Conservation (phyloP, 2,888 invertebrate species). For the Drosophila gaucha region DNA sequence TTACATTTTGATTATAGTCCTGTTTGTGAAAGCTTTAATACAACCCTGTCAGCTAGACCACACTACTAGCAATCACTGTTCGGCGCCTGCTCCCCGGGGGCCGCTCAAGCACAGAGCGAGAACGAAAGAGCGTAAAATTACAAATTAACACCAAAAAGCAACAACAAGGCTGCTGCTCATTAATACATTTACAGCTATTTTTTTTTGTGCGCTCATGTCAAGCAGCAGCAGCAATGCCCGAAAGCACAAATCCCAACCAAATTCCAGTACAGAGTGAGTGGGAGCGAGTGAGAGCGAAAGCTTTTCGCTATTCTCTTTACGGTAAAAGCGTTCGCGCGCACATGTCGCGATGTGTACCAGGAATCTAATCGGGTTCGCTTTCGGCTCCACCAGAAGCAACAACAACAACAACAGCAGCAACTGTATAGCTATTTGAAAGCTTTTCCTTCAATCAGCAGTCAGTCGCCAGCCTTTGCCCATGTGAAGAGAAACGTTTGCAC, state of each 20-base stretch:
- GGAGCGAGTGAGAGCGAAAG: conserved; percentile 15
- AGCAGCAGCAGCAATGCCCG: conserved; percentile 6
- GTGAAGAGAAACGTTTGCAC: conserved; percentile 71
- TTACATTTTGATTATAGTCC: not conserved
- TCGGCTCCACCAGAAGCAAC: conserved; percentile 22
- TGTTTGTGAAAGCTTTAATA: conserved; percentile 25
- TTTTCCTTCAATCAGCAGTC: conserved; percentile 64
- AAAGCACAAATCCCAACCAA: conserved; percentile 32
- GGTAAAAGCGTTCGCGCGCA: conserved; percentile 46
- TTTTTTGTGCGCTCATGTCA: conserved; percentile 12
- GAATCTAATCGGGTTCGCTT: conserved; percentile 54
- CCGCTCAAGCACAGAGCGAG: conserved; percentile 2
- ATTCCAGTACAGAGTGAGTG: conserved; percentile 30
- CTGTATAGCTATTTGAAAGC: conserved; percentile 62
- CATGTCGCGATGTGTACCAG: conserved; percentile 66
- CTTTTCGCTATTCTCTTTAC: conserved; percentile 47
- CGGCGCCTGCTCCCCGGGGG: conserved; percentile 23
- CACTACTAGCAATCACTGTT: conserved; percentile 2
- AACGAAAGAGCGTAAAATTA: conserved; percentile 6
- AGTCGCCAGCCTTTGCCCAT: conserved; percentile 71
- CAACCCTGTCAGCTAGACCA: conserved; percentile 30
- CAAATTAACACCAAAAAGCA: conserved; percentile 2
- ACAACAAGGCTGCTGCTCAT: conserved; percentile 22
- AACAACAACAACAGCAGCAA: conserved; percentile 14
- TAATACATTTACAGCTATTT: conserved; percentile 26